Evolutionary conservation across 2,797 vertebrate genomes (phyloP).

Genomic region (Glyptemys insculpta): DNA sequence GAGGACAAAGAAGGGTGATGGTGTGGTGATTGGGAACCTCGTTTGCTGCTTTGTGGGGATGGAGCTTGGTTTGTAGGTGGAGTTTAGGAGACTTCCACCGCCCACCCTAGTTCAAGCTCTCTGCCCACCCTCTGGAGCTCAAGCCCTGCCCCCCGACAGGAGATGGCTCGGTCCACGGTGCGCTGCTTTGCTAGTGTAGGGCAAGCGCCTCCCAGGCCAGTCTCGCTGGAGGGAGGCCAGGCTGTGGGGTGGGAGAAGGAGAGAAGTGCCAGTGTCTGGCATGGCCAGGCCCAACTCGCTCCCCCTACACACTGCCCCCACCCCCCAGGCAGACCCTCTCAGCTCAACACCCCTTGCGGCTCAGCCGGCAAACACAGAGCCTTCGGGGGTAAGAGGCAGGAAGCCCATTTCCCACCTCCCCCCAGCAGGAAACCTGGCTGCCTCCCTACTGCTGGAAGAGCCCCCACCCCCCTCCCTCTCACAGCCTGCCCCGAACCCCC

Average conservation of each 20-base stretch:
- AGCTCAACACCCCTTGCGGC: fast-evolving
- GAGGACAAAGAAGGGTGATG: background rate
- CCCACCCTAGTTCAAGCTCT: background rate
- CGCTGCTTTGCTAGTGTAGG: background rate
- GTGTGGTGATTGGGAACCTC: background rate
- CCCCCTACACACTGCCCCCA: too few species aligned
- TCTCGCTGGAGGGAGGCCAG: background rate
- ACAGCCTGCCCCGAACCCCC: fast-evolving
- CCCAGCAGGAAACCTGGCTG: background rate
- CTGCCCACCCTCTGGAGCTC: background rate
- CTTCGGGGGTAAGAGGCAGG: background rate
- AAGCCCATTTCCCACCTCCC: background rate
- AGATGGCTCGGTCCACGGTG: background rate
- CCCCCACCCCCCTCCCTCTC: background rate
- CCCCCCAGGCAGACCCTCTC: background rate
- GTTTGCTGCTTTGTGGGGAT: background rate
- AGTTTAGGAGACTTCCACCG: background rate
- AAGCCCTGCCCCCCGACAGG: background rate
- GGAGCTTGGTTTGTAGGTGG: background rate
- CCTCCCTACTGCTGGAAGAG: background rate
- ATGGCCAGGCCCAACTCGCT: background rate
- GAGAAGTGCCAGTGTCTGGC: background rate
- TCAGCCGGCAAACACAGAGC: background rate
- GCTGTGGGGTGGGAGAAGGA: background rate
- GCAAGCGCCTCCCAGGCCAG: fast-evolving